Base-by-base conservation (phyloP, 2,797 vertebrate species). In the Bradypodion ventrale region DNA sequence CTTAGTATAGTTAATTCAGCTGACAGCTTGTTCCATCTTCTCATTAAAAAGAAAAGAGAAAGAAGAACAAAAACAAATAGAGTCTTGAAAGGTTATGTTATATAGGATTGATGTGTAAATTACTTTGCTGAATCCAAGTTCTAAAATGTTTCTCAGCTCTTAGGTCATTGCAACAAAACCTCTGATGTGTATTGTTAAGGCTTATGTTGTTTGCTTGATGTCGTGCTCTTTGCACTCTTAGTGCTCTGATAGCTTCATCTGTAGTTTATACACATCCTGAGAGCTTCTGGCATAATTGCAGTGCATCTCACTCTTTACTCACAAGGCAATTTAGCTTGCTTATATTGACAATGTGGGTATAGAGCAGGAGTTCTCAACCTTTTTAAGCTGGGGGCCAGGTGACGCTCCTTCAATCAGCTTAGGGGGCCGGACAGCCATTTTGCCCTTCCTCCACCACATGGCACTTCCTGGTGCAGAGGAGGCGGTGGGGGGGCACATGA, bases 21-120 rank as follows among this genome's bases (percentile, higher is more conserved):
- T 88, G 90, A 92, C 85, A 90, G 91, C 86, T 87, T 89, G 68
- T 81, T 90, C 87, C 86, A 56, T 91, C 73, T 84, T 90, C 91
- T 92, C 91, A 84, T 93, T 91, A 80, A 60, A 15, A 40, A 74
- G 21, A 69, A 44, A 35, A 21, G 21, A n/a, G 27, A n/a, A 73
- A 42, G 13, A 4, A 66, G 83, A 77, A 88, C 78, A 16, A 86
- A 68, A 79, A 75, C n/a, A 78, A 87, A 59, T 59, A 7, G 73
- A 89, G 80, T 42, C 78, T 85, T 68, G 81, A 4, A 86, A 40
- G 73, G 52, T 83, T 60, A 78, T 78, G 66, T 89, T 83, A 60
- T 84, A 32, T 13, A 49, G 66, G 65, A 62, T 78, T 85, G 69
- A 85, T 85, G 52, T 46, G 15, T 78, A 87, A 89, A 89, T 89